Evolutionary conservation across 2,113 vertebrate genomes (phyloP), one percentile per base, ranked within the genome.

Genomic region (Gnathonemus echidnorhynchus): DNA sequence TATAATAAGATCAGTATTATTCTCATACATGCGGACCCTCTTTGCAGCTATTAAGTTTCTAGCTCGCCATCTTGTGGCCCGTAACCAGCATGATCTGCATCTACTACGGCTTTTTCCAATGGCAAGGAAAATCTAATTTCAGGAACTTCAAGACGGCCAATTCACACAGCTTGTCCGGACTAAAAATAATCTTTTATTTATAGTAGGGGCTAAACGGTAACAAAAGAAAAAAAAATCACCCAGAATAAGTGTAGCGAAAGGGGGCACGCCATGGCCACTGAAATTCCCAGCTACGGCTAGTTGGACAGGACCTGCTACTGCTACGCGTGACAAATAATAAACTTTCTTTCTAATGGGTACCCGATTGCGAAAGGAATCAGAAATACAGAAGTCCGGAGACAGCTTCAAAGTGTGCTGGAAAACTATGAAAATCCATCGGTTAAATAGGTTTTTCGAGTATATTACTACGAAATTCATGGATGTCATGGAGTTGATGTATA

Each of bases 171-270:
- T 93, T 92, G 92, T 91, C 91, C 89, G 19, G 66, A 89, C 94
- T 95, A 95, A 94, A 95, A 94, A 94, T 94, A 95, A 15, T 90
- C 89, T 87, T 92, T 94, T 96, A 96, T 95, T 95, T 95, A 95
- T 96, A 96, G 92, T 88, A 90, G 85, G 11, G 83, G 35, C 93
- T 92, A 93, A 93, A 94, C 91, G 88, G 93, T 92, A 92, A 92
- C 88, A 86, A 88, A 31, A 24, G 89, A 91, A 92, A 49, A 90
- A 92, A 93, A 46, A 74, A 86, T 6, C 74, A 39, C 35, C 35
- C 52, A 50, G 90, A 91, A 92, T 92, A 90, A 86, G 66, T 92
- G 90, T 35, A 92, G 83, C 92, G 92, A 92, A 91, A 74, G 89
- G 91, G 53, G 87, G 42, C 88, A 90, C 19, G 90, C 17, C 89